phyloP scores from a whole-genome alignment of 2,113 vertebrate genomes.

The Phyllostomus hastatus region DNA sequence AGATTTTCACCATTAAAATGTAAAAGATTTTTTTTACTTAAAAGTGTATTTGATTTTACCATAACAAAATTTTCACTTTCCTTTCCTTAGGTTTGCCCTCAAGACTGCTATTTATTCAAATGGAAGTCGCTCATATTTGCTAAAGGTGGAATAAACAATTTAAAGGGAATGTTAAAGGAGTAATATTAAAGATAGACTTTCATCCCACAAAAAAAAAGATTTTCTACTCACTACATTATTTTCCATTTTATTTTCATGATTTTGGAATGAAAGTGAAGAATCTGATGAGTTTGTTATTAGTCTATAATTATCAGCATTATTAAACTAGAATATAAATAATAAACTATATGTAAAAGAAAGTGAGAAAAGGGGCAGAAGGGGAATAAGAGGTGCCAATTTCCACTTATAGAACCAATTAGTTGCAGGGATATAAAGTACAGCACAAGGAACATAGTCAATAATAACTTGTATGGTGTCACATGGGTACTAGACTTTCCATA shows the following conservation, averaged over 20 bases:
- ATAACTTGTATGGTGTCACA: not conserved
- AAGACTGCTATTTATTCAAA: rapidly evolving
- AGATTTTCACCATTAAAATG: not conserved
- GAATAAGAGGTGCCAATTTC: not conserved
- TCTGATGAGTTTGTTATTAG: not conserved
- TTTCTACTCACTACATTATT: not conserved
- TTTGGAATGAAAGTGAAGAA: not conserved
- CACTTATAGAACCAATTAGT: not conserved
- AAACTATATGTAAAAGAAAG: not conserved
- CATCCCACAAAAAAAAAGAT: not conserved
- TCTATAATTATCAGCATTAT: not conserved
- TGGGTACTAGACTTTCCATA: not conserved
- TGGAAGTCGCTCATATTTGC: rapidly evolving
- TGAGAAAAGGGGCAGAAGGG: not conserved
- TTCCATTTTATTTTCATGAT: not conserved
- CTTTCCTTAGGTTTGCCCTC: not conserved
- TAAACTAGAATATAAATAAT: not conserved
- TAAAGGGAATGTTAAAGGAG: not conserved
- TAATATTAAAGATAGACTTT: not conserved
- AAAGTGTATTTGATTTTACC: not conserved
- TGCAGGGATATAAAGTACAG: no score
- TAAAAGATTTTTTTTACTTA: not conserved
- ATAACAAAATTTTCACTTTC: not conserved
- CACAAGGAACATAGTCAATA: not conserved
- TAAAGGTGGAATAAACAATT: rapidly evolving